Percentiles rank a stretch among this genome's conserved stretches.
These are phyloP conservation scores for Portunus trituberculatus DNA, from an alignment of 1,140 invertebrate species.

Conservation along the genomic window DNA sequence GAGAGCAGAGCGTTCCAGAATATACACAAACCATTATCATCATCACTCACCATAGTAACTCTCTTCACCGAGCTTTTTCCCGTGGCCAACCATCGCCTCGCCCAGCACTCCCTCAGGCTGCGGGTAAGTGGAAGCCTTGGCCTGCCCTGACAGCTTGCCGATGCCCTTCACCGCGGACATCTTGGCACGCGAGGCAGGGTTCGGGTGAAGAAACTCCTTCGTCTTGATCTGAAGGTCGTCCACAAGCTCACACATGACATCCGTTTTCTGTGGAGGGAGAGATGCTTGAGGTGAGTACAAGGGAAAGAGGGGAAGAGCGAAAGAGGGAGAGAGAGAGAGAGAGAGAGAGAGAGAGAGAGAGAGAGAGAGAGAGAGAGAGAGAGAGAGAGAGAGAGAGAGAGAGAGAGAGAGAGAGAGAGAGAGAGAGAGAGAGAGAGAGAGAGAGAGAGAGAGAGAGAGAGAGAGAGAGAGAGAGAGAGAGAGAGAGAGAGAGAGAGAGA, in stretches of 20 bases:
- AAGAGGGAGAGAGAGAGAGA: background rate
- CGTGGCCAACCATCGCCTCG: conserved; percentile 97
- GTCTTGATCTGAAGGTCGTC: conserved; percentile 98
- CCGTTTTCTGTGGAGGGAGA: conserved; percentile 90
- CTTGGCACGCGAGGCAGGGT: conserved; percentile 96
- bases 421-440: conserved; percentile 32
- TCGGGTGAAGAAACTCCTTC: conserved; percentile 99
- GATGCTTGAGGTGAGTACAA: background rate
- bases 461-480: too few relatives aligned
- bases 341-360: conserved; percentile 10
- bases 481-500: too few relatives aligned
- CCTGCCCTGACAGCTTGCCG: conserved; percentile 84
- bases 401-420: too few relatives aligned
- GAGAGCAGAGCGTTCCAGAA: background rate
- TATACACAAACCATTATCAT: background rate
- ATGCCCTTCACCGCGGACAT: conserved; percentile 95
- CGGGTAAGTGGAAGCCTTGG: conserved; percentile 90
- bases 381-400: too few relatives aligned
- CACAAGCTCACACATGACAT: conserved; percentile 96
- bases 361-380: background rate
- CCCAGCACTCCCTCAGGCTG: conserved; percentile 98
- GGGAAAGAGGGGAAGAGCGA: background rate
- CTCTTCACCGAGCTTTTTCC: conserved; percentile 97
- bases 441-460: background rate
- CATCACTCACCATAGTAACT: conserved; percentile 90